phyloP scores from a whole-genome alignment of 1,140 invertebrate species.

The Brachionus koreanus region DNA sequence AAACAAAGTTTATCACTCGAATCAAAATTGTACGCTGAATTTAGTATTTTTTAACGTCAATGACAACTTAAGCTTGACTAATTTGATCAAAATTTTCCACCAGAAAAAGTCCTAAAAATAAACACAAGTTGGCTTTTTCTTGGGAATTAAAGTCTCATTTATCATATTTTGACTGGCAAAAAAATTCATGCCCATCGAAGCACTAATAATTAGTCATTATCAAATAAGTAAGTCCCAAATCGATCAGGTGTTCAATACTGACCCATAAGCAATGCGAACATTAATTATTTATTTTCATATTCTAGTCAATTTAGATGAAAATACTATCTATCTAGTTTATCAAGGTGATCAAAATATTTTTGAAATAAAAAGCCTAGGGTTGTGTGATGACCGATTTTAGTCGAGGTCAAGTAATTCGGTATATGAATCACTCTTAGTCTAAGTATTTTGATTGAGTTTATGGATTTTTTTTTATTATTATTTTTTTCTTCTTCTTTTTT shows the following conservation, averaged over 20 bases:
- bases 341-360: not conserved
- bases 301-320: not conserved
- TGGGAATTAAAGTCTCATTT: conserved; percentile 22
- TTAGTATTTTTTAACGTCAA: not conserved
- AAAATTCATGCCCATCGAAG: not conserved
- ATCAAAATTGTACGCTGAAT: conserved; percentile 2
- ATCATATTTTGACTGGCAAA: not conserved
- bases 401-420: conserved; percentile 9
- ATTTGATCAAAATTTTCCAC: conserved; percentile 29
- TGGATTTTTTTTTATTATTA: not conserved
- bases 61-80: not conserved
- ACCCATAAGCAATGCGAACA: not conserved
- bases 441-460: not conserved
- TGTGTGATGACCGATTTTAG: not conserved
- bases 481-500: not conserved
- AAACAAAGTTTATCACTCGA: not conserved
- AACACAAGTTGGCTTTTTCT: not conserved
- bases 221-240: not conserved
- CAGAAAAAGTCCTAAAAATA: not conserved
- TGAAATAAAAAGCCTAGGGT: not conserved
- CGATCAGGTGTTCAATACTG: conserved; percentile 8
- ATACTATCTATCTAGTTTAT: not conserved
- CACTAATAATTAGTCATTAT: conserved; percentile 10
- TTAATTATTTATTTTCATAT: not conserved
- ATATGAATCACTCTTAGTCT: not conserved